Conservation (phyloP, 2,888 invertebrate species). For the Masnerella sp. region DNA sequence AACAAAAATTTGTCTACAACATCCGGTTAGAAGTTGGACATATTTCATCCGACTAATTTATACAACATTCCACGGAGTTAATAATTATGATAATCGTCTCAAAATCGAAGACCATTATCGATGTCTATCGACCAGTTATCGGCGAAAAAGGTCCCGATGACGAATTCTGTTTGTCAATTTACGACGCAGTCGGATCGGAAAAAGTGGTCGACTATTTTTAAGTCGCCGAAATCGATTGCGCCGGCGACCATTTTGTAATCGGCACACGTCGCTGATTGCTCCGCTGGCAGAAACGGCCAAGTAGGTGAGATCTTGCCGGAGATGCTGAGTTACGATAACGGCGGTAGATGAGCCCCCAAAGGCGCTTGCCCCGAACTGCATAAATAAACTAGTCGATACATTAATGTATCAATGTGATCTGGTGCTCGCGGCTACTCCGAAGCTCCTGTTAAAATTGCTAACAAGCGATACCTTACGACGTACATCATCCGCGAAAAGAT, state of each 20-base stretch:
- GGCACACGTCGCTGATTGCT: slow-evolving; percentile 14
- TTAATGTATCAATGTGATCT: slow-evolving; percentile 72
- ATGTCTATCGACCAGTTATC: slow-evolving; percentile 30
- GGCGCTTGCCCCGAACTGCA: slow-evolving; percentile 65
- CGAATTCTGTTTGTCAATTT: slow-evolving; percentile 29
- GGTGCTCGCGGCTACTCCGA: slow-evolving; percentile 51
- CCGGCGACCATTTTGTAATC: slow-evolving; percentile 13
- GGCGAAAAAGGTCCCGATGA: slow-evolving; percentile 8
- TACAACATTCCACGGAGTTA: slow-evolving; percentile 29
- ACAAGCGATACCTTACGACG: slow-evolving; percentile 43
- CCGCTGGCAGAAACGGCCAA: slow-evolving; percentile 9
- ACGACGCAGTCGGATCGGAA: slow-evolving; percentile 16
- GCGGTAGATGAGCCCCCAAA: slow-evolving; percentile 53
- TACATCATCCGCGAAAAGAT: slow-evolving; percentile 36
- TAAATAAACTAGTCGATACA: slow-evolving; percentile 74
- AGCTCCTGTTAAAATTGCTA: slow-evolving; percentile 57
- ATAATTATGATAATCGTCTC: slow-evolving; percentile 35
- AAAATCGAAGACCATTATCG: slow-evolving; percentile 29
- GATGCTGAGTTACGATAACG: slow-evolving; percentile 70
- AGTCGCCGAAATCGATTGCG: not conserved
- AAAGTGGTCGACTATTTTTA: slow-evolving; percentile 8
- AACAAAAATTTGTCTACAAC: too few species aligned
- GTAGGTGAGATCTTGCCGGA: slow-evolving; percentile 28
- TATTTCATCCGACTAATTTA: slow-evolving; percentile 34
- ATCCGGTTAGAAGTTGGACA: too few species aligned